phyloP scores from a whole-genome alignment of 1,140 invertebrate species.

The Acromyrmex charruanus region DNA sequence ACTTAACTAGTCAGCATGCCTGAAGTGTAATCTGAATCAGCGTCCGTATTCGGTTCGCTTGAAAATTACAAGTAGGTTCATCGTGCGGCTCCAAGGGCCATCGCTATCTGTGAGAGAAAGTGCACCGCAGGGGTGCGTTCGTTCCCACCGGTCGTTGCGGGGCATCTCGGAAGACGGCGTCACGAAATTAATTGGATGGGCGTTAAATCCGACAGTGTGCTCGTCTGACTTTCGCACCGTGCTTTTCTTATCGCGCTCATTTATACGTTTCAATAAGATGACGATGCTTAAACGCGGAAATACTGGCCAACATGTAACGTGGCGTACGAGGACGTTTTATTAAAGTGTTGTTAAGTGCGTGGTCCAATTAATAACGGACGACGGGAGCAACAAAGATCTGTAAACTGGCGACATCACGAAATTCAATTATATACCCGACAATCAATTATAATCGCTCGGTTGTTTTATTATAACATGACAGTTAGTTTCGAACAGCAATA shows the following conservation, averaged over 20 bases:
- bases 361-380: conserved; percentile 6
- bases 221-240: conserved; percentile 67
- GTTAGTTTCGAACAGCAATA: neutral
- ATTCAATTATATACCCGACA: neutral
- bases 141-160: conserved; percentile 63
- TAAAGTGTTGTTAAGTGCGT: conserved; percentile 19
- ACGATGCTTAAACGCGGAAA: conserved; percentile 44
- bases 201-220: conserved; percentile 71
- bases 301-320: neutral
- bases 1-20: conserved; percentile 11
- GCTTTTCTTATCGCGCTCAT: conserved; percentile 69
- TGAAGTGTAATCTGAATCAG: conserved; percentile 26
- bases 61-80: conserved; percentile 32
- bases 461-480: conserved; percentile 9
- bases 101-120: conserved; percentile 58
- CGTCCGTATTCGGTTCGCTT: conserved; percentile 16
- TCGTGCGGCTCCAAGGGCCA: conserved; percentile 10
- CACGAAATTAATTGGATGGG: conserved; percentile 75
- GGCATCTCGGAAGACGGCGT: conserved; percentile 60
- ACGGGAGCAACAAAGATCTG: neutral
- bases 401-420: conserved; percentile 13
- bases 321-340: conserved; percentile 29
- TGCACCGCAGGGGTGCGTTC: conserved; percentile 70
- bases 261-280: conserved; percentile 72
- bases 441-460: neutral